A percentile compares a stretch with the other conserved stretches of the same genome.
Conservation (phyloP, 2,888 invertebrate species). For the Aspidiotus destructor region DNA sequence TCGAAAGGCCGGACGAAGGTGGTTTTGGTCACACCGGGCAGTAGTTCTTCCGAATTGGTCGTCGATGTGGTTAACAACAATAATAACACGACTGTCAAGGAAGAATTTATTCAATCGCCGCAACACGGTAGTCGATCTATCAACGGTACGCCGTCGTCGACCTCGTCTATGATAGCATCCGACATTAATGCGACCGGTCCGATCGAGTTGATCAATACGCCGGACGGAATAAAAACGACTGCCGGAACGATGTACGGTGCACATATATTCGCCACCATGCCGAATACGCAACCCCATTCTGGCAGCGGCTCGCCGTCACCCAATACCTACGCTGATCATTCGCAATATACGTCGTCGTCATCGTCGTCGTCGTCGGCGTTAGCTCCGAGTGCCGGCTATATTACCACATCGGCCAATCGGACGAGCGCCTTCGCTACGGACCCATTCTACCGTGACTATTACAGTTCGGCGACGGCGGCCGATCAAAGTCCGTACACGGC, state of each 20-base stretch:
- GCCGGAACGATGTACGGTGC: constrained; percentile 54
- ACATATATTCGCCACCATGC: constrained; percentile 58
- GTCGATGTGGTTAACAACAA: constrained; percentile 46
- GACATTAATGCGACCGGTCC: constrained; percentile 50
- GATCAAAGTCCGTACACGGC: constrained; percentile 40
- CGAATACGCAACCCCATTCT: constrained; percentile 36
- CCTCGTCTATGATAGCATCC: constrained; percentile 51
- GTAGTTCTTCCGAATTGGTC: constrained; percentile 43
- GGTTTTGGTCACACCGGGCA: constrained; percentile 43
- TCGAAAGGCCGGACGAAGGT: constrained; percentile 41
- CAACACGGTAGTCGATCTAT: constrained; percentile 58
- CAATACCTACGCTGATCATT: constrained; percentile 48
- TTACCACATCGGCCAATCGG: constrained; percentile 42
- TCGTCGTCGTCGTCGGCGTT: constrained; percentile 39
- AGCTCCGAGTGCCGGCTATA: constrained; percentile 42
- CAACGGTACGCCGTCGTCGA: constrained; percentile 58
- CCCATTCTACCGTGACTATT: constrained; percentile 64
- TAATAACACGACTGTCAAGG: constrained; percentile 46
- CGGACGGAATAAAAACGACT: constrained; percentile 47
- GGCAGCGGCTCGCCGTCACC: constrained; percentile 54
- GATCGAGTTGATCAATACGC: constrained; percentile 46
- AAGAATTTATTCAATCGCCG: constrained; percentile 46
- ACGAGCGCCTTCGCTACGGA: constrained; percentile 55
- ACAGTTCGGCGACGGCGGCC: constrained; percentile 66
- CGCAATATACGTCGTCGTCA: constrained; percentile 41